Conservation (phyloP, 2,797 vertebrate genomes). For the Enteromius anoplus region DNA sequence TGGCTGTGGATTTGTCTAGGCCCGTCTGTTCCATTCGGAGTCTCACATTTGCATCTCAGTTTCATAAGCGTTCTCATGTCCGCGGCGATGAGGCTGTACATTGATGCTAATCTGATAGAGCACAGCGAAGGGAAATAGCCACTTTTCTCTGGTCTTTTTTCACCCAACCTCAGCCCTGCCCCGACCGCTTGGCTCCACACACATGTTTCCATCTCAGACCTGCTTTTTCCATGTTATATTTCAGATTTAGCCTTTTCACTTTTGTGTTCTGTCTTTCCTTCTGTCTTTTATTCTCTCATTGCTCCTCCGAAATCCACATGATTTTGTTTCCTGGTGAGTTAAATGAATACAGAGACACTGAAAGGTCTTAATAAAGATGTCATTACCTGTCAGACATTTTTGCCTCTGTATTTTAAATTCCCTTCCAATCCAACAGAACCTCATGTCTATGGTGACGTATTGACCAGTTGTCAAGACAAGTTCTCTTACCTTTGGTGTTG, state of each 20-base stretch:
- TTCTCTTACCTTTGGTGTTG: constrained; percentile 7
- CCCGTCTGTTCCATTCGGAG: constrained; percentile 56
- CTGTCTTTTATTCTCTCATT: constrained; percentile 22
- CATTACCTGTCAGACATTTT: constrained; percentile 37
- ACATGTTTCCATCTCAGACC: constrained; percentile 64
- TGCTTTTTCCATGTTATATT: constrained; percentile 51
- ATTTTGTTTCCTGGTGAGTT: constrained; percentile 37
- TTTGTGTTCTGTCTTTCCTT: constrained; percentile 38
- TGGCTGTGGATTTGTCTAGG: constrained; percentile 26
- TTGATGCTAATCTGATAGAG: constrained; percentile 71
- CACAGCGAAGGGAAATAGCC: constrained; percentile 66
- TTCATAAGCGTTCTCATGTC: constrained; percentile 71
- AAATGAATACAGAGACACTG: constrained; percentile 17
- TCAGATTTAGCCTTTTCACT: constrained; percentile 35
- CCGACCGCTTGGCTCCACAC: constrained; percentile 44
- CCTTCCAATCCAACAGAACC: not conserved
- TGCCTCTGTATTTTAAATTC: constrained; percentile 23
- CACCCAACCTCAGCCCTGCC: constrained; percentile 42
- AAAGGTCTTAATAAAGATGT: constrained; percentile 32
- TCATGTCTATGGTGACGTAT: not conserved
- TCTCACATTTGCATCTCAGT: constrained; percentile 56
- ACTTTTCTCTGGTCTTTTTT: constrained; percentile 60
- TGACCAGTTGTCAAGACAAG: constrained; percentile 8
- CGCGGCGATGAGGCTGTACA: constrained; percentile 65
- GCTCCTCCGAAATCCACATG: constrained; percentile 29